Evolutionary conservation across 2,113 vertebrate species (phyloP).

Genomic region (Tetrao urogallus): DNA sequence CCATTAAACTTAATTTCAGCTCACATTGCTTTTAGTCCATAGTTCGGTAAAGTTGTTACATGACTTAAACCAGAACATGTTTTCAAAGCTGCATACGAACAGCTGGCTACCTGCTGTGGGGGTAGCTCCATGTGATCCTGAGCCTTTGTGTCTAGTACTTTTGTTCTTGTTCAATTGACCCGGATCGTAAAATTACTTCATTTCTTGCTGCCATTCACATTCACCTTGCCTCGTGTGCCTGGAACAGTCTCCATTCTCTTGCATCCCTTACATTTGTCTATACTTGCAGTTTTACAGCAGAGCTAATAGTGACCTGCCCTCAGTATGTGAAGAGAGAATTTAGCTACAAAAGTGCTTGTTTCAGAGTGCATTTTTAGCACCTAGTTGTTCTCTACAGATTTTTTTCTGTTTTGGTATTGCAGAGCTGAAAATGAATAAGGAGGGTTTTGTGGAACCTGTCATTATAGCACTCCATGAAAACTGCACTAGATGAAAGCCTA

Average conservation of each 20-base stretch:
- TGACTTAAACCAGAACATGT: neutral
- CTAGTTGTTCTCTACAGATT: neutral
- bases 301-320: neutral
- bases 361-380: neutral
- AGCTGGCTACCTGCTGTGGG: neutral
- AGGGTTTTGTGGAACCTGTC: neutral
- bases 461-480: conserved; percentile 46
- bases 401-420: neutral
- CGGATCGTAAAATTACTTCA: neutral
- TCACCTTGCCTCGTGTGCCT: neutral
- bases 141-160: neutral
- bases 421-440: conserved; percentile 43
- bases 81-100: neutral
- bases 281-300: neutral
- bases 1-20: neutral
- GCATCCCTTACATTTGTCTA: neutral
- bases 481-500: conserved; percentile 44
- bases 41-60: neutral
- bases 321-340: neutral
- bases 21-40: neutral
- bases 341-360: neutral
- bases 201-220: neutral
- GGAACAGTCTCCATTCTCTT: neutral
- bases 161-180: conserved; percentile 31
- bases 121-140: neutral